Evolutionary conservation across 2,888 invertebrate species (phyloP), one percentile per base, ranked within the genome.

Genomic region (Caenorhabditis sp.): DNA sequence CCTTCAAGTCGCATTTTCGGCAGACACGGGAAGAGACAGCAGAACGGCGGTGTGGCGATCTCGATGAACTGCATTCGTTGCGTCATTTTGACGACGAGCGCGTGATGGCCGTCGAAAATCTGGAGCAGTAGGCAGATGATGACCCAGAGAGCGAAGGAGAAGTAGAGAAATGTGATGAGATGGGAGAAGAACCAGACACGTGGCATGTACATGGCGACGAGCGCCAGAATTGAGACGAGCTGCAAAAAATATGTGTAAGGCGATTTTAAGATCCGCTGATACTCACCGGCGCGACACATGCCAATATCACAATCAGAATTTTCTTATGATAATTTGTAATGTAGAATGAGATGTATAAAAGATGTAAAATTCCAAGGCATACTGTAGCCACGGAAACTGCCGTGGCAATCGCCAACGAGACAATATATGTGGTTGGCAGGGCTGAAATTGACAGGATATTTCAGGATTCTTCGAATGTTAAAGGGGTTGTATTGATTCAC

Each of bases 171-270:
- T 58, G 80, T 78, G 63, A 86, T 73, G 23, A 86, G 77, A 70
- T 86, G 84, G 7, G 83, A 76, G 26, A 86, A 71, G 70, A 86
- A 84, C 85, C 85, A 86, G 31, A 83, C 83, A 38, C 86, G 70
- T 21, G 86, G 86, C 84, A 85, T 85, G 67, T 82, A 86, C 83
- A 85, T 80, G 17, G 85, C 75, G 7, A 81, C 77, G 20, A 86
- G 76, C 5, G 85, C 78, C 17, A 83, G 73, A 7, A 76, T 50
- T 3, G 84, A 84, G 27, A 86, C 83, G 57, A 86, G 82, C 73
- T 81, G 73, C n/a, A 62, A 81, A 62, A 53, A 31, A 31, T 10
- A 31, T 31, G 31, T 7, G 31, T n/a, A n/a, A n/a, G n/a, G n/a
- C n/a, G n/a, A n/a, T n/a, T n/a, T n/a, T n/a, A n/a, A n/a, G n/a